Evolutionary conservation across 2,113 vertebrate species (phyloP).

Genomic region (Hucho hucho): DNA sequence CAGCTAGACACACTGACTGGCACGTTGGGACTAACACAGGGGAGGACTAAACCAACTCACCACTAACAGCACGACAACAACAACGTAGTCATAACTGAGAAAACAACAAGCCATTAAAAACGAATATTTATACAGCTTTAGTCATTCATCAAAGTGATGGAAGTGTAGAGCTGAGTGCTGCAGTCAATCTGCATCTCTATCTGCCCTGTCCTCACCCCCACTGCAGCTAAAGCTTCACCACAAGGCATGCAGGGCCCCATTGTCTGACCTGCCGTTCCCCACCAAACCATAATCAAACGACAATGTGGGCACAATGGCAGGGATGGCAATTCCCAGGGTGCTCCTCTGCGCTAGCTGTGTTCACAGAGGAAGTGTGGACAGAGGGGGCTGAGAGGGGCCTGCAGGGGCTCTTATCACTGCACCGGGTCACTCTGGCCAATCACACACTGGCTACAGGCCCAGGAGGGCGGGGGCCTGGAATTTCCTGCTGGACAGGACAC

Average conservation of each 20-base stretch:
- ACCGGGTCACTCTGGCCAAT: no score
- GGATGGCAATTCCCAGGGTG: slow-evolving; percentile 66
- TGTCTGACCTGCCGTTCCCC: no score
- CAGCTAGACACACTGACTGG: no score
- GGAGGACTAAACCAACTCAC: no score
- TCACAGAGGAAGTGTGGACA: slow-evolving; percentile 10
- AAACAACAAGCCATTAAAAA: slow-evolving; percentile 10
- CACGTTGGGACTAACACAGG: no score
- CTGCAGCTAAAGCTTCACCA: neutral
- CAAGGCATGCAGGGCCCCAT: neutral
- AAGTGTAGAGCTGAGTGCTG: neutral
- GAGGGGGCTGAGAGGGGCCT: neutral
- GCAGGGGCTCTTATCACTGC: no score
- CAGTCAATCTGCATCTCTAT: slow-evolving; percentile 6
- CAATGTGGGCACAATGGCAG: slow-evolving; percentile 54
- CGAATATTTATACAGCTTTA: slow-evolving; percentile 50
- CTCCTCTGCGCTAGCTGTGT: neutral
- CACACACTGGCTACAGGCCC: no score
- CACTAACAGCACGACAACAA: no score
- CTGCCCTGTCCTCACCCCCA: neutral
- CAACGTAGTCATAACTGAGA: neutral
- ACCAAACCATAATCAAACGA: slow-evolving; percentile 12
- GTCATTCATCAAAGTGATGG: slow-evolving; percentile 29
- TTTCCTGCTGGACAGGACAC: no score
- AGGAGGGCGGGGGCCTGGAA: no score